These are phyloP conservation scores for Datnioides undecimradiatus DNA, from an alignment of 2,113 vertebrate species.

Conservation along the genomic window DNA sequence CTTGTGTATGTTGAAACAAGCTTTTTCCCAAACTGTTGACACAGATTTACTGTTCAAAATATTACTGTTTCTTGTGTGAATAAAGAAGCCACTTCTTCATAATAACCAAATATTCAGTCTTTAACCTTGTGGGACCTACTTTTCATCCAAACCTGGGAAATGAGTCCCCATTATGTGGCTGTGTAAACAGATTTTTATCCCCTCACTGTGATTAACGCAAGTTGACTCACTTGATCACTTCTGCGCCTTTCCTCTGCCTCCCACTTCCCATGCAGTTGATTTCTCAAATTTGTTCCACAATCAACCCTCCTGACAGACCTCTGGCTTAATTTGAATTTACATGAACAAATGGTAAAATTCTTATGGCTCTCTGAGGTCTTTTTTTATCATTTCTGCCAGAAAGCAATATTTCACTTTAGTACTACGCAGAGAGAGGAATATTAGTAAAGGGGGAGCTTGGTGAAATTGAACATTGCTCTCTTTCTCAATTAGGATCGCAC, in stretches of 20 bases:
- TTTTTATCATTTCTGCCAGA: constrained; percentile 55
- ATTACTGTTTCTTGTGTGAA: not conserved
- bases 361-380: constrained; percentile 41
- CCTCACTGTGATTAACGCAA: not conserved
- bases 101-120: not conserved
- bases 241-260: not conserved
- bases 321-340: constrained; percentile 55
- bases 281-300: constrained; percentile 8
- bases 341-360: constrained; percentile 54
- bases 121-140: not conserved
- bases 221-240: constrained; percentile 11
- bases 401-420: constrained; percentile 58
- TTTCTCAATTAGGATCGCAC: constrained; percentile 54
- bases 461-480: constrained; percentile 41
- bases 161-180: not conserved
- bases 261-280: constrained; percentile 12
- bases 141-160: not conserved
- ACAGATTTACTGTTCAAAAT: not conserved
- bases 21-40: not conserved
- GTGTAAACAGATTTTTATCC: constrained; percentile 10
- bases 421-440: constrained; percentile 33
- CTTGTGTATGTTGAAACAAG: not conserved
- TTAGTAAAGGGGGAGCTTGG: constrained; percentile 22
- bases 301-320: constrained; percentile 18
- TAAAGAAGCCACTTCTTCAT: not conserved